These are phyloP conservation scores for Cheilosia vernalis DNA, from an alignment of 2,888 invertebrate genomes.

Conservation along the genomic window DNA sequence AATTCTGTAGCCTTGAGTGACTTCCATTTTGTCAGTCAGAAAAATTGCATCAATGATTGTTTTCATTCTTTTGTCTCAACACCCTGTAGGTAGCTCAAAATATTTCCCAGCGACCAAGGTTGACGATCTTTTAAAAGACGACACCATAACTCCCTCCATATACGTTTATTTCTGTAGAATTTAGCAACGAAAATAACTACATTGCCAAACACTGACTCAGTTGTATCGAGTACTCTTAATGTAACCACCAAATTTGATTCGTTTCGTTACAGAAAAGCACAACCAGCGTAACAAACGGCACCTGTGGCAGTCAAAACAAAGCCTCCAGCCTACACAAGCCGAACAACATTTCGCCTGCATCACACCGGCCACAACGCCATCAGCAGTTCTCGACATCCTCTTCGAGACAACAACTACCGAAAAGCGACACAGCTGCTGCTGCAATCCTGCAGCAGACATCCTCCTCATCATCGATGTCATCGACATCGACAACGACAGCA, in stretches of 20 bases:
- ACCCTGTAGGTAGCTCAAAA: too few relatives aligned
- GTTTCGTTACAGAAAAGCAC: constrained; percentile 62
- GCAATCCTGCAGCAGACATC: constrained; percentile 58
- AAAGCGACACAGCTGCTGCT: constrained; percentile 16
- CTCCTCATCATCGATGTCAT: constrained; percentile 64
- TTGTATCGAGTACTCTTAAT: neutral
- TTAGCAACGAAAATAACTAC: too few relatives aligned
- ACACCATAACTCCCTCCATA: too few relatives aligned
- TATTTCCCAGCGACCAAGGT: too few relatives aligned
- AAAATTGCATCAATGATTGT: too few relatives aligned
- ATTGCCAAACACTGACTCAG: neutral
- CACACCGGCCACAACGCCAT: constrained; percentile 43
- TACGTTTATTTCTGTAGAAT: too few relatives aligned
- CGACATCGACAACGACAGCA: constrained; percentile 47
- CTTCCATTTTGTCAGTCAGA: too few relatives aligned
- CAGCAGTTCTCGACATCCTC: constrained; percentile 55
- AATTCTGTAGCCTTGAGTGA: too few relatives aligned
- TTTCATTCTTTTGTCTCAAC: too few relatives aligned
- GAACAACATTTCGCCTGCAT: constrained; percentile 27
- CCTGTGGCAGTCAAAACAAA: constrained; percentile 58
- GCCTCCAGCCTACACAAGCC: constrained; percentile 55
- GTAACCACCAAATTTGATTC: neutral
- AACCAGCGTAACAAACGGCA: constrained; percentile 64
- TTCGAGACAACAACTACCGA: constrained; percentile 34
- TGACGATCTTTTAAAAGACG: too few relatives aligned